Percentiles rank a stretch among this genome's conserved stretches.
Conservation (phyloP, 2,113 vertebrate genomes). For the Pachycephala philippinensis region DNA sequence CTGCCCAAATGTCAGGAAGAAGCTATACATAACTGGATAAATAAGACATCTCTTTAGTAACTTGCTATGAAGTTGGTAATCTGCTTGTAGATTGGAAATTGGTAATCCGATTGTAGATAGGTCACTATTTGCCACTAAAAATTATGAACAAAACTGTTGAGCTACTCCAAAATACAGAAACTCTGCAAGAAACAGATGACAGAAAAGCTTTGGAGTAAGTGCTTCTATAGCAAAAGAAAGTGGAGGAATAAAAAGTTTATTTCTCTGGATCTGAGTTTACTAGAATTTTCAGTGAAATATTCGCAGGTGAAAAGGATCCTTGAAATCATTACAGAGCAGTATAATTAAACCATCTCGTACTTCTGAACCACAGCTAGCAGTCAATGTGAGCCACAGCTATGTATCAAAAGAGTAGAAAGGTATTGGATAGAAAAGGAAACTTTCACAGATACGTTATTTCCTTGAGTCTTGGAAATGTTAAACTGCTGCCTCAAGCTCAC, state of each 20-base stretch:
- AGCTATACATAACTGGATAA: background rate
- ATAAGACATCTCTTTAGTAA: background rate
- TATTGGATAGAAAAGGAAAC: background rate
- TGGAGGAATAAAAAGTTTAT: background rate
- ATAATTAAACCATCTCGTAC: background rate
- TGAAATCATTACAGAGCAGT: background rate
- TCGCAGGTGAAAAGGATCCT: background rate
- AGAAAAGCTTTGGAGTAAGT: background rate
- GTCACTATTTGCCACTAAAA: background rate
- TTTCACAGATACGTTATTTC: background rate
- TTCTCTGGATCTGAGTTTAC: background rate
- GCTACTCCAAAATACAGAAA: background rate
- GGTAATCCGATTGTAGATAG: background rate
- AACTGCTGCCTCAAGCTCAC: background rate
- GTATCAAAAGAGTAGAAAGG: background rate
- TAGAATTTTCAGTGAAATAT: background rate
- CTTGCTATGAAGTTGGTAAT: background rate
- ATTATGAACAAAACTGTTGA: background rate
- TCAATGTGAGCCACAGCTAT: rapidly evolving
- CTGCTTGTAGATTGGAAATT: background rate
- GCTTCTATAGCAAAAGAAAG: background rate
- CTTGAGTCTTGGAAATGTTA: background rate
- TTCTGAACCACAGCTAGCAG: background rate
- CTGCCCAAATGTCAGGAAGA: background rate
- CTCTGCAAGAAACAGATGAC: background rate